Evolutionary conservation across 1,140 invertebrate genomes (phyloP).

Genomic region (Hydropsyche tenuis): DNA sequence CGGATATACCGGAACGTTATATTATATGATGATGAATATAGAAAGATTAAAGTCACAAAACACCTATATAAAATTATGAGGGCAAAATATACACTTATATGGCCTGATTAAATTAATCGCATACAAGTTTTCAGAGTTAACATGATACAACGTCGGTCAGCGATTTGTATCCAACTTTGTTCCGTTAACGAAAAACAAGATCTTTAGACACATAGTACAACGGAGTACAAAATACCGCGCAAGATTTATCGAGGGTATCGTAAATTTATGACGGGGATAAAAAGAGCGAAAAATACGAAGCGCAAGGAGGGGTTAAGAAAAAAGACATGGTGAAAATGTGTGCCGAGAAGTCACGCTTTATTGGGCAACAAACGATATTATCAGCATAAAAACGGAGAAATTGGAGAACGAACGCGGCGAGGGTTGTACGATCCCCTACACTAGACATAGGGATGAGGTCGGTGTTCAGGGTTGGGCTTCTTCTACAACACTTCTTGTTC

Average conservation of each 20-base stretch:
- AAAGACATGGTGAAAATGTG: constrained; percentile 30
- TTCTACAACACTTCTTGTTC: constrained; percentile 5
- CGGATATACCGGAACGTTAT: too few relatives aligned
- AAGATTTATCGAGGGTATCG: constrained; percentile 29
- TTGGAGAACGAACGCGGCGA: constrained; percentile 16
- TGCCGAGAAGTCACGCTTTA: constrained; percentile 44
- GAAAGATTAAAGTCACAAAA: too few relatives aligned
- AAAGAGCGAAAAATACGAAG: neutral
- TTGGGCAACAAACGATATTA: constrained; percentile 47
- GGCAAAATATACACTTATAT: too few relatives aligned
- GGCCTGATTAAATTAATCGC: too few relatives aligned
- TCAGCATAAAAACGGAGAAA: constrained; percentile 45
- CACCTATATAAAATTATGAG: too few relatives aligned
- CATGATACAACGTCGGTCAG: too few relatives aligned
- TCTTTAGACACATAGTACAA: neutral
- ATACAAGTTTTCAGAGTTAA: too few relatives aligned
- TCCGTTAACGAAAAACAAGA: too few relatives aligned
- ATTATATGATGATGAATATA: too few relatives aligned
- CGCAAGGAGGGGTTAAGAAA: constrained; percentile 17
- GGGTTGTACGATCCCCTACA: constrained; percentile 1
- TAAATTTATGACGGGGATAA: constrained; percentile 31
- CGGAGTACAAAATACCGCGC: neutral
- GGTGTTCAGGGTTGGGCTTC: constrained; percentile 6
- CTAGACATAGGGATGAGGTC: constrained; percentile 13
- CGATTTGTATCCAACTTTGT: too few relatives aligned